These are phyloP conservation scores for Phylloscopus whistleri DNA, from an alignment of 2,113 vertebrate genomes.

Conservation along the genomic window DNA sequence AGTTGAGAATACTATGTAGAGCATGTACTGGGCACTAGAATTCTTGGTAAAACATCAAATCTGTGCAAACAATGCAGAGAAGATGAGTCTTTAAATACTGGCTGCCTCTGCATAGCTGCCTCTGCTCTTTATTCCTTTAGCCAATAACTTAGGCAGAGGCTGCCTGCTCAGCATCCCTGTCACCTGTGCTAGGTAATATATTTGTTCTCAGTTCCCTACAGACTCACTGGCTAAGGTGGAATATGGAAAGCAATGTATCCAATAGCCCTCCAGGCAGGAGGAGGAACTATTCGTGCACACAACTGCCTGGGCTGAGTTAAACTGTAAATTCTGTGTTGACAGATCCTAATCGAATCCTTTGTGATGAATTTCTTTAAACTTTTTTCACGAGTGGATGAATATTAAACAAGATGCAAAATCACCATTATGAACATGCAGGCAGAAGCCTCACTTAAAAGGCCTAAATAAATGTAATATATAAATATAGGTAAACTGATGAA, in stretches of 20 bases:
- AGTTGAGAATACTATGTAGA: neutral
- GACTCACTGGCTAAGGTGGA: slow-evolving; percentile 13
- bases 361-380: neutral
- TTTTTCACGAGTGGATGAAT: neutral
- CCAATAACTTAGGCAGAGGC: neutral
- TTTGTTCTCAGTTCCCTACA: slow-evolving; percentile 49
- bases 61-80: slow-evolving; percentile 13
- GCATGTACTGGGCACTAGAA: neutral
- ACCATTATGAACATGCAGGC: neutral
- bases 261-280: slow-evolving; percentile 31
- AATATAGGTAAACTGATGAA: neutral
- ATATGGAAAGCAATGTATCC: slow-evolving; percentile 32
- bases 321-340: neutral
- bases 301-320: neutral
- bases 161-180: slow-evolving; percentile 36
- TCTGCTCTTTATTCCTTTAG: slow-evolving; percentile 24
- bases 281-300: slow-evolving; percentile 15
- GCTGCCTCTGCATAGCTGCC: neutral
- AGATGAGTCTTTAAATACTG: neutral
- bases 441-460: neutral
- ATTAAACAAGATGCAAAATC: neutral
- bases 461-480: neutral
- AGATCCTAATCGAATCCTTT: neutral
- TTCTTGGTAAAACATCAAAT: slow-evolving; percentile 26
- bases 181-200: slow-evolving; percentile 53